Percentiles rank a stretch among this genome's conserved stretches.
Evolutionary conservation across 1,140 invertebrate genomes (phyloP).

Genomic region (Sogatella furcifera): DNA sequence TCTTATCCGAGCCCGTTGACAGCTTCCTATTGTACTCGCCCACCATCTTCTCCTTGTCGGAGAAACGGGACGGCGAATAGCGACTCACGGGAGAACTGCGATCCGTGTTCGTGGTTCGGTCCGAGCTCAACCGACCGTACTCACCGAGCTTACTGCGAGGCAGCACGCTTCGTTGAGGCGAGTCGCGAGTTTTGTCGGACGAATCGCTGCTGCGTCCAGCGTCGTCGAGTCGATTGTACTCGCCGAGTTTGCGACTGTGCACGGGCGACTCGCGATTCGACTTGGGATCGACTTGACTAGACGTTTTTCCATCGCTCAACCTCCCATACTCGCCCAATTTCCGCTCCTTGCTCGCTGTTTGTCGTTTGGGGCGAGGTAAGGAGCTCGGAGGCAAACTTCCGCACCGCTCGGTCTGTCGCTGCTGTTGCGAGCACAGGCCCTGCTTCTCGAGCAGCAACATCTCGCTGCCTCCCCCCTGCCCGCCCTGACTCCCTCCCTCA

Average conservation of each 20-base stretch:
- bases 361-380: conserved; percentile 51
- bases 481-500: conserved; percentile 31
- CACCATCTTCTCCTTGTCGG: conserved; percentile 9
- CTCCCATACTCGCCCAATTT: conserved; percentile 23
- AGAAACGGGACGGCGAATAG: conserved; percentile 10
- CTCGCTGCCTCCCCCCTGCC: conserved; percentile 39
- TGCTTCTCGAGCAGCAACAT: conserved; percentile 64
- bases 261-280: conserved; percentile 7
- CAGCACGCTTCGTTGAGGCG: conserved; percentile 10
- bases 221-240: conserved; percentile 25
- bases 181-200: conserved; percentile 9
- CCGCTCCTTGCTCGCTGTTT: conserved; percentile 34
- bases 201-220: conserved; percentile 6
- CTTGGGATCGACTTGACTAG: conserved; percentile 7
- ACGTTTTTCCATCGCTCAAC: conserved; percentile 21
- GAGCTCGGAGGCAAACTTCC: conserved; percentile 51
- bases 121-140: conserved; percentile 20
- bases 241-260: conserved; percentile 22
- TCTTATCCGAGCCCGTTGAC: conserved; percentile 15
- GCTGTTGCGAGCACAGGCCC: conserved; percentile 59
- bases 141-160: conserved; percentile 21
- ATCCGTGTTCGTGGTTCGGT: not conserved
- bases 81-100: conserved; percentile 10
- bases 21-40: conserved; percentile 12
- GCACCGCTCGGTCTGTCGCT: conserved; percentile 43